Conservation (phyloP, 2,113 vertebrate genomes). For the Pungitius pungitius region DNA sequence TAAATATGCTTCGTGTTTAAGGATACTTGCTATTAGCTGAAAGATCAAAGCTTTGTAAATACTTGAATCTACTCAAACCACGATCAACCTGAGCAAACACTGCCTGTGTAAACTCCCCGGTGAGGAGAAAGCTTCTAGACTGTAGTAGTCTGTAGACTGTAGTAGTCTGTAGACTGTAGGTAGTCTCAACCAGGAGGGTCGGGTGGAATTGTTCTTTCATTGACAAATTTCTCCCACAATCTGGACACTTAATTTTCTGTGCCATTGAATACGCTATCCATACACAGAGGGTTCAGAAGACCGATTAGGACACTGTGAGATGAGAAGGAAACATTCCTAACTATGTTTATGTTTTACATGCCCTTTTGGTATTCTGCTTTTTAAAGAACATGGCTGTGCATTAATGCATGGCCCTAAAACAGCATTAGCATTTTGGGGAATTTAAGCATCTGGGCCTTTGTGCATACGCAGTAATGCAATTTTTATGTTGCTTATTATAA, state of each 20-base stretch:
- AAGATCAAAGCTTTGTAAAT: slow-evolving; percentile 8
- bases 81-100: not conserved
- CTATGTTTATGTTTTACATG: not conserved
- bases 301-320: not conserved
- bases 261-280: not conserved
- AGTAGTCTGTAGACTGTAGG: too few relatives aligned
- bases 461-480: slow-evolving; percentile 70
- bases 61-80: not conserved
- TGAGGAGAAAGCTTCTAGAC: not conserved
- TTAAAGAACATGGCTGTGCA: slow-evolving; percentile 36
- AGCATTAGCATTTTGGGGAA: slow-evolving; percentile 66
- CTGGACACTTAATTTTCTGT: not conserved
- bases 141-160: too few relatives aligned
- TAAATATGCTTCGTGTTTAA: not conserved
- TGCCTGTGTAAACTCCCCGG: not conserved
- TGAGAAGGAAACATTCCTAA: not conserved
- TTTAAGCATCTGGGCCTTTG: slow-evolving; percentile 67
- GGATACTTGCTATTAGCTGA: not conserved
- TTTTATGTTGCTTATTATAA: slow-evolving; percentile 71
- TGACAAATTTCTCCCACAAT: not conserved
- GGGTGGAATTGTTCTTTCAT: not conserved
- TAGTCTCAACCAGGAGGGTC: not conserved
- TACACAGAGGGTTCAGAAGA: not conserved
- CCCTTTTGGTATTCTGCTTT: slow-evolving; percentile 34
- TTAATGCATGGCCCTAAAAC: slow-evolving; percentile 32